Evolutionary conservation across 2,888 invertebrate genomes (phyloP), one percentile per base, ranked within the genome.

Genomic region (Toxonevra muliebris): DNA sequence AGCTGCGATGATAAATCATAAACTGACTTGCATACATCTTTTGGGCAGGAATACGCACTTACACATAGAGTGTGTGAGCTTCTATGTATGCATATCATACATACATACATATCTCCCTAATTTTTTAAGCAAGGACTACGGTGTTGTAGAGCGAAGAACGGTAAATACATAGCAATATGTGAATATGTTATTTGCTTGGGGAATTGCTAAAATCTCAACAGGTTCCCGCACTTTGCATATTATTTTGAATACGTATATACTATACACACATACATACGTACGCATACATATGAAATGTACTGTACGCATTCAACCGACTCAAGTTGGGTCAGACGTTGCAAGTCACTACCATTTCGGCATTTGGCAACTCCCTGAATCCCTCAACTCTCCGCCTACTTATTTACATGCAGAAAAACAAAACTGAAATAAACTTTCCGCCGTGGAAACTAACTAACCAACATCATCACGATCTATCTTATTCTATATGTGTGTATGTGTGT

Each of bases 181-280:
- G 77, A 80, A 80, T 82, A 82, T 78, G 76, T 80, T 78, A 81
- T 82, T 83, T 82, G 84, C 82, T 84, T 75, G 74, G 84, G 84
- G 84, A 84, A 83, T 84, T 84, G 81, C 75, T 77, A 80, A 78
- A 77, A 83, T 84, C 84, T 84, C 84, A 84, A 84, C 84, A 84
- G 84, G 84, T 84, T 84, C 83, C 79, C 80, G 84, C 84, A 84
- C 83, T 84, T 83, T 75, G 73, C 75, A 75, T 75, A 73, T 66
- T 66, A 61, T 61, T 61, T 61, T 60, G 60, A 66, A 66, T 66
- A 66, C 13, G 45, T 43, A 43, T 43, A 43, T 43, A 43, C 13
- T 11, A 43, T 9, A 11, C 10, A n/a, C n/a, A n/a, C n/a, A n/a
- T n/a, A n/a, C n/a, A n/a, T n/a, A n/a, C 60, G n/a, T 50, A 57